phyloP scores from a whole-genome alignment of 2,113 vertebrate genomes.

The Anarhynchus alexandrinus region DNA sequence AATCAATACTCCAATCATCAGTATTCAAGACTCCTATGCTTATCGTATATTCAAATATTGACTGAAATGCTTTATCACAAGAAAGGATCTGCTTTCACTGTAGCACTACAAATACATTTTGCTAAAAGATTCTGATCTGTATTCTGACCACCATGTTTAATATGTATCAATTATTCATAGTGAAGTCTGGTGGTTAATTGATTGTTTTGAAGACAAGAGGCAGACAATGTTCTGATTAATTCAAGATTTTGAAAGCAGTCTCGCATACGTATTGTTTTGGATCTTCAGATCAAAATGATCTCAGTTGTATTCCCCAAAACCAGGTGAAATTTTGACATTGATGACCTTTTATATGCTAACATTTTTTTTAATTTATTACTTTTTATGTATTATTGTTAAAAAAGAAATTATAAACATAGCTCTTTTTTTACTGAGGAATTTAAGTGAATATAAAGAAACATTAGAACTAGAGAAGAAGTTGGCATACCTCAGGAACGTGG shows the following conservation, averaged over 20 bases:
- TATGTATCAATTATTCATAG: slow-evolving; percentile 35
- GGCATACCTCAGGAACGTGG: background rate
- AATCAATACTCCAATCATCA: background rate
- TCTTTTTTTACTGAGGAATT: background rate
- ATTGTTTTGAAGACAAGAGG: slow-evolving; percentile 29
- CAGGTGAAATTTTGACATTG: background rate
- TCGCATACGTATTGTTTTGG: background rate
- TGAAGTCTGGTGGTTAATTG: slow-evolving; percentile 32
- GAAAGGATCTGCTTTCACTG: background rate
- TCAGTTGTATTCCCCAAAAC: background rate
- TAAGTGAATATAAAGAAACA: background rate
- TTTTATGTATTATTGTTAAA: background rate
- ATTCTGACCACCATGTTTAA: slow-evolving; percentile 23
- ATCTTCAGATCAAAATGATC: background rate
- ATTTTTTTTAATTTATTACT: background rate
- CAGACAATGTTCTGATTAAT: slow-evolving; percentile 12
- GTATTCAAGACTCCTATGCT: background rate
- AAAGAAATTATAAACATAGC: background rate
- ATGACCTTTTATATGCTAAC: background rate
- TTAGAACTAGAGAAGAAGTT: background rate
- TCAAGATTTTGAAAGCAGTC: background rate
- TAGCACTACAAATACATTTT: background rate
- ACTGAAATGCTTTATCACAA: background rate
- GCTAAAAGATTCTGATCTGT: slow-evolving; percentile 32
- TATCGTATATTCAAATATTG: background rate